phyloP scores from a whole-genome alignment of 2,888 invertebrate genomes.

The Parelbella ahira region DNA sequence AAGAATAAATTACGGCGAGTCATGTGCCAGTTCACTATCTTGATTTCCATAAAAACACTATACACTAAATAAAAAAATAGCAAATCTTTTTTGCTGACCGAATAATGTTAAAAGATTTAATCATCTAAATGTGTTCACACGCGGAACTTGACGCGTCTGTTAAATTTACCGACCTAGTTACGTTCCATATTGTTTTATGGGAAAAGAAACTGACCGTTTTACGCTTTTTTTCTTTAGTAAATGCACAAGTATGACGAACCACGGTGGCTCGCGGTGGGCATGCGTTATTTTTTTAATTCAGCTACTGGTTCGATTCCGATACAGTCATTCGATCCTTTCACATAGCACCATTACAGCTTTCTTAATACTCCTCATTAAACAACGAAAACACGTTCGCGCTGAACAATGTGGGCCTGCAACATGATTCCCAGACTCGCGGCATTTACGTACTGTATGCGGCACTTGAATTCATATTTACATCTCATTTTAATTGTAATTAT shows the following conservation, averaged over 20 bases:
- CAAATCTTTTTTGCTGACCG: no score
- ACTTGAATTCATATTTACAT: background rate
- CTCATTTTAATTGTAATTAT: background rate
- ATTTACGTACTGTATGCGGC: background rate
- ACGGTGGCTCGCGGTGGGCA: constrained; percentile 48
- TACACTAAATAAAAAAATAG: no score
- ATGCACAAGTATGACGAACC: constrained; percentile 64
- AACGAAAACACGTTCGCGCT: constrained; percentile 52
- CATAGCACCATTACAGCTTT: constrained; percentile 47
- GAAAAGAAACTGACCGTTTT: no score
- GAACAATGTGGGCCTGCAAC: constrained; percentile 52
- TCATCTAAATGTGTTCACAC: no score
- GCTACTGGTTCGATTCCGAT: constrained; percentile 44
- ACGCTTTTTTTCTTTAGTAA: no score
- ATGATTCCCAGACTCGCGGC: constrained; percentile 39
- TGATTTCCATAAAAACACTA: no score
- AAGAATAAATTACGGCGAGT: no score
- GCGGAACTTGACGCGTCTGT: no score
- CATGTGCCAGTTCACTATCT: no score
- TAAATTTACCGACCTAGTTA: no score
- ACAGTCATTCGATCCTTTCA: constrained; percentile 35
- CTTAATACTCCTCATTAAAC: constrained; percentile 65
- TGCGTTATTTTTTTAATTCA: constrained; percentile 68
- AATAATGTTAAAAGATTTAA: no score
- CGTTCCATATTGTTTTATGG: no score